Evolutionary conservation across 2,888 invertebrate genomes (phyloP), one percentile per base, ranked within the genome.

Genomic region (Leucophora obtusa): DNA sequence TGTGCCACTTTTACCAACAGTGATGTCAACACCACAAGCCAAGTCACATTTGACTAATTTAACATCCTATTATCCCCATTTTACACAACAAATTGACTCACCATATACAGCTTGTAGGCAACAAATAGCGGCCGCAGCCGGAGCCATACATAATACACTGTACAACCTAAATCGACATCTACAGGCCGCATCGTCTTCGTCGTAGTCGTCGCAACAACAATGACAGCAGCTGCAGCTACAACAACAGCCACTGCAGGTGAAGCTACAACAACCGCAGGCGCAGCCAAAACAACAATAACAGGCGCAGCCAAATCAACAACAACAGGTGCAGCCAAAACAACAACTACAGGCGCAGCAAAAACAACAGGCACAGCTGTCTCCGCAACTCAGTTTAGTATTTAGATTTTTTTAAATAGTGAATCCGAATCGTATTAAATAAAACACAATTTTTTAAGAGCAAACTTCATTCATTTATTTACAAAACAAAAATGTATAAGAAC

Each of bases 11-110:
- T n/a, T n/a, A n/a, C n/a, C n/a, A n/a, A n/a, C n/a, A n/a, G n/a
- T n/a, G n/a, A n/a, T n/a, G n/a, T n/a, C n/a, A n/a, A n/a, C 95
- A 33, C 95, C 95, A 87, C 95, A 95, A 84, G 92, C 94, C 83
- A 93, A 94, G 78, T 92, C 94, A 83, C 93, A 94, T 91, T 92
- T 93, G 35, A 90, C 92, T 53, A 94, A 94, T 82, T 85, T 89
- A 66, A 86, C 90, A 43, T 88, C 89, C 79, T 89, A 89, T 74
- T 90, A 89, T 85, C 88, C 89, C 68, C 88, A 88, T 83, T 89
- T 89, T 84, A 89, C 89, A 51, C 89, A 89, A 77, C 89, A 90
- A 68, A 88, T 89, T 75, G 88, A 89, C 72, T 88, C 90, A 65
- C 89, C 89, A 84, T 89, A 89, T 65, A 87, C 89, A 51, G 88